These are phyloP conservation scores for Hippocampus barbouri DNA, from an alignment of 2,113 vertebrate species.

Conservation along the genomic window DNA sequence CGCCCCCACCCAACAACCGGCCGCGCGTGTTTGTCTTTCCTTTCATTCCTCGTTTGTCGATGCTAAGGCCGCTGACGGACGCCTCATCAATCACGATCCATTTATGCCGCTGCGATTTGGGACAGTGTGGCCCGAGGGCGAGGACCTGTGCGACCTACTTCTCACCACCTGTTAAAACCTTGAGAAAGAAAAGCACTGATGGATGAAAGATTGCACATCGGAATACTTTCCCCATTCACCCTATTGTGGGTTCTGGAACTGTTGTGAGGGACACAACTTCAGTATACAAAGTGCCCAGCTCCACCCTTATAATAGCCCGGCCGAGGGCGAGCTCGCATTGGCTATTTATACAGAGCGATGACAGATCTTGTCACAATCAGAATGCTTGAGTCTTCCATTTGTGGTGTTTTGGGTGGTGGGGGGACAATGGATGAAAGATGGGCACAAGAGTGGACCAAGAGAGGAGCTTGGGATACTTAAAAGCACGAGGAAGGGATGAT, in stretches of 20 bases:
- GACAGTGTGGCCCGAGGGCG: conserved; percentile 16
- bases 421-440: conserved; percentile 27
- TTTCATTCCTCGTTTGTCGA: conserved; percentile 52
- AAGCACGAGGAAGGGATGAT: not conserved
- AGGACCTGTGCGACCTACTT: conserved; percentile 34
- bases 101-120: conserved; percentile 16
- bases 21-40: conserved; percentile 57
- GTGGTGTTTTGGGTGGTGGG: conserved; percentile 7
- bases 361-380: conserved; percentile 54
- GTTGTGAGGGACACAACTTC: conserved; percentile 17
- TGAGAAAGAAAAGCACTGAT: conserved; percentile 31
- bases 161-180: conserved; percentile 54
- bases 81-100: conserved; percentile 53
- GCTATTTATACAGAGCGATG: conserved; percentile 62
- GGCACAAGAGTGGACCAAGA: not conserved
- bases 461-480: not conserved
- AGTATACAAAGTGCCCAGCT: conserved; percentile 3
- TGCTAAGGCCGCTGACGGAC: conserved; percentile 34
- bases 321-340: conserved; percentile 31
- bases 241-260: conserved; percentile 12
- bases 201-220: conserved; percentile 26
- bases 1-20: not conserved
- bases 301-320: conserved; percentile 6
- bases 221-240: not conserved
- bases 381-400: conserved; percentile 41